Conservation (phyloP, 1,140 invertebrate genomes). For the Neodiprion lecontei region DNA sequence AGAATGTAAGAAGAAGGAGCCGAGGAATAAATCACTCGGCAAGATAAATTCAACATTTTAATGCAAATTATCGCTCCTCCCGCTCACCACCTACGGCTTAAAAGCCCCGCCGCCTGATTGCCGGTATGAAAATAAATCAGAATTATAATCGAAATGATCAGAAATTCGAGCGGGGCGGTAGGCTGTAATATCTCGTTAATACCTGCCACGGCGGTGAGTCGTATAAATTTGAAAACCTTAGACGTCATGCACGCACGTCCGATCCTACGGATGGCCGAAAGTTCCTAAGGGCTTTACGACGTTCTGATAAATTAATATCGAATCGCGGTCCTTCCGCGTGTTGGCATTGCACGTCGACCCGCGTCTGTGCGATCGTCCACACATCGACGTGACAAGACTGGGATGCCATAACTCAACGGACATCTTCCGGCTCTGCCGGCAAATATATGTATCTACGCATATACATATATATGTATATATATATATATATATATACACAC, state of each 20-base stretch:
- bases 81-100: constrained; percentile 2
- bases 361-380: no score
- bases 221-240: neutral
- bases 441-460: no score
- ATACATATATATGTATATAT: neutral
- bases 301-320: neutral
- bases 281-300: neutral
- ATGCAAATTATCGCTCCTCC: neutral
- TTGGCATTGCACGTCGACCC: no score
- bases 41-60: neutral
- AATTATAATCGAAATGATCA: neutral
- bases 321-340: neutral
- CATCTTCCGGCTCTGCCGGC: neutral
- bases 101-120: neutral
- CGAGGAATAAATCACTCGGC: neutral
- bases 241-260: neutral
- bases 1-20: no score
- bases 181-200: neutral
- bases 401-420: neutral
- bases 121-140: neutral
- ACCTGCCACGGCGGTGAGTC: neutral
- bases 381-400: neutral
- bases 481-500: neutral
- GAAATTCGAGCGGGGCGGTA: neutral
- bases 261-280: no score